Evolutionary conservation across 2,113 vertebrate species (phyloP), one percentile per base, ranked within the genome.

Genomic region (Chlorodrepanis virens): DNA sequence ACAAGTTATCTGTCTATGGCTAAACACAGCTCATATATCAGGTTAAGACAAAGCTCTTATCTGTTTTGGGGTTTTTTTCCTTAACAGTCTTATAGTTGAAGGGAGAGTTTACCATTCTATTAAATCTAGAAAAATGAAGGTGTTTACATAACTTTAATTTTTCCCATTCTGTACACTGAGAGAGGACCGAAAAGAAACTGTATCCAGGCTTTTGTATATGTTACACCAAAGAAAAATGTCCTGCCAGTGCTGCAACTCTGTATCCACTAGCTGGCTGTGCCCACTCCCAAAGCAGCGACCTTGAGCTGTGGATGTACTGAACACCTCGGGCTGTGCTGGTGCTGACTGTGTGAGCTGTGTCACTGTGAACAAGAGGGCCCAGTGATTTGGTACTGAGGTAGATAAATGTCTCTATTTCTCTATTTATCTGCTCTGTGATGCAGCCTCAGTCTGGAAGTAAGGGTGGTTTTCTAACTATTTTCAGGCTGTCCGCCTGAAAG

Each of bases 281-380:
- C 61, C 56, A 4, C 31, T 37, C 11, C 40, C 11, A 19, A 27
- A 40, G 70, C n/a, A 37, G 67, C 1, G 78, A 19, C 78, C 86
- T 54, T 12, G 47, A 37, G 7, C 25, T 6, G 2, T 1, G 54
- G 18, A 24, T 13, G 4, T 8, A 2, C 24, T 23, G 50, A 15
- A 6, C 25, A 13, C n/a, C 12, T 37, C 40, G 14, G 69, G 31
- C 27, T 37, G 47, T 25, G 81, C 56, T 56, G 33, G 15, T 17
- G 49, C 29, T n/a, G 68, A 2, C 25, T 22, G 1, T 0, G 3
- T 0, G 3, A 72, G 37, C 63, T 1, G 5, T 15, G 8, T 6
- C 27, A 8, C 18, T 20, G 50, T 37, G 75, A 86, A 5, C 40
- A 72, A 2, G 2, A 28, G 53, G 47, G 60, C 39, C 9, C 23